These are phyloP conservation scores for Lindbergichthys nudifrons DNA, from an alignment of 2,797 vertebrate genomes.

Conservation along the genomic window DNA sequence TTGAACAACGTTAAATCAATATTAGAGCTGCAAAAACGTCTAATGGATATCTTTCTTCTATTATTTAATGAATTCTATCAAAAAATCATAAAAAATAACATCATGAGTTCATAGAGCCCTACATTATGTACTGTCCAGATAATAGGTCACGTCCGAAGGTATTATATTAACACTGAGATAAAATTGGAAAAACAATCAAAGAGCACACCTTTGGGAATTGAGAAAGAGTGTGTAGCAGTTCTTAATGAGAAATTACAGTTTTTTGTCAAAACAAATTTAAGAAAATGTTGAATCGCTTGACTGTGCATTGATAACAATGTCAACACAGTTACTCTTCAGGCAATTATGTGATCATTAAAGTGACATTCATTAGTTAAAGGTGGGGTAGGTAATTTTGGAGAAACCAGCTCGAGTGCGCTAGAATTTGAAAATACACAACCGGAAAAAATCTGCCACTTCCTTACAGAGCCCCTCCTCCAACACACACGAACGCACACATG, in stretches of 20 bases:
- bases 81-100: background rate
- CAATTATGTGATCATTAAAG: slow-evolving; percentile 30
- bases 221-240: background rate
- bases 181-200: background rate
- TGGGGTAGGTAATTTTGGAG: too few relatives aligned
- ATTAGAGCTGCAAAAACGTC: background rate
- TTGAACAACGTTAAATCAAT: slow-evolving; percentile 1
- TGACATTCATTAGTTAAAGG: background rate
- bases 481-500: too few relatives aligned
- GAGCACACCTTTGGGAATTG: background rate
- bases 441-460: too few relatives aligned
- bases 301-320: background rate
- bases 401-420: too few relatives aligned
- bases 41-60: background rate
- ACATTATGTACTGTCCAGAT: background rate
- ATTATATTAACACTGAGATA: background rate
- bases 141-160: background rate
- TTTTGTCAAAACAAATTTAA: background rate
- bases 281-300: background rate
- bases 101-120: background rate
- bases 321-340: slow-evolving; percentile 4
- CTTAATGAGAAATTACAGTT: background rate
- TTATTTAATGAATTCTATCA: background rate
- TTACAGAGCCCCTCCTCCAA: too few relatives aligned
- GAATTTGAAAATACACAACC: too few relatives aligned